These are phyloP conservation scores for Trichechus manatus DNA, from an alignment of 2,113 vertebrate genomes.

Conservation along the genomic window DNA sequence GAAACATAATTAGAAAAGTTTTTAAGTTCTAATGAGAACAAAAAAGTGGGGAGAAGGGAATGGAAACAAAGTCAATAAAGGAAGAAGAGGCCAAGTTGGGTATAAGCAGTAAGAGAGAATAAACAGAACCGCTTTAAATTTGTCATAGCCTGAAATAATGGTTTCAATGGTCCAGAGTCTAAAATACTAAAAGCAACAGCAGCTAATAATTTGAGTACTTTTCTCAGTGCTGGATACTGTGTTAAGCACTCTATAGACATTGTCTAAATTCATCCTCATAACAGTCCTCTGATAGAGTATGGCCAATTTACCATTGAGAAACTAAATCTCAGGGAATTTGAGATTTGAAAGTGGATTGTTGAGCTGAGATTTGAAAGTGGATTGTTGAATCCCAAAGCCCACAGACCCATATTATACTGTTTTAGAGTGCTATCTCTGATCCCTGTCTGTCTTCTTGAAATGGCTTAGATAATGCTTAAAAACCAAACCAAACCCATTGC, in stretches of 20 bases:
- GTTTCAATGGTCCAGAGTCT: background rate
- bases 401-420: background rate
- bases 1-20: background rate
- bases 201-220: background rate
- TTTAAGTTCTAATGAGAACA: constrained; percentile 4
- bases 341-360: background rate
- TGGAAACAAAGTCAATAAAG: background rate
- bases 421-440: background rate
- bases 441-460: background rate
- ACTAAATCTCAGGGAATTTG: background rate
- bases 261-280: background rate
- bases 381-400: background rate
- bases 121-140: background rate
- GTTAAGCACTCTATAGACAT: background rate
- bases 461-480: background rate
- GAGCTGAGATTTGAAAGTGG: background rate
- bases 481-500: background rate
- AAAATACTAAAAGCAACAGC: background rate
- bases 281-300: background rate
- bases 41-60: background rate
- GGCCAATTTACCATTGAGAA: constrained; percentile 5
- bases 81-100: background rate
- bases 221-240: background rate
- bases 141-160: background rate
- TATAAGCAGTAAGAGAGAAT: background rate